Conservation (phyloP, 2,113 vertebrate species). For the Heterocephalus glaber region DNA sequence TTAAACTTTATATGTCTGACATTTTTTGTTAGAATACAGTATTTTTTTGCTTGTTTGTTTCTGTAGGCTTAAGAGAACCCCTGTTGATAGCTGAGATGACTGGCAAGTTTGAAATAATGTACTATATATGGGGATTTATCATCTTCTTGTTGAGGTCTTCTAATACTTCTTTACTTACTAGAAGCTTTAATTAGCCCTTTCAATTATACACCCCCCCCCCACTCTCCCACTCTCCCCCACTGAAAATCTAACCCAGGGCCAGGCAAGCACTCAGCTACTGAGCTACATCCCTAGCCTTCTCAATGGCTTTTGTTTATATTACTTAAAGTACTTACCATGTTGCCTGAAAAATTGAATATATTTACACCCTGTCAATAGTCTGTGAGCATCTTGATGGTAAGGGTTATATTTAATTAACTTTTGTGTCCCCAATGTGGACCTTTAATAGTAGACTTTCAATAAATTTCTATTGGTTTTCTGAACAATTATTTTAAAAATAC, state of each 20-base stretch:
- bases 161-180: not conserved
- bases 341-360: not conserved
- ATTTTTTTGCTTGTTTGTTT: constrained; percentile 34
- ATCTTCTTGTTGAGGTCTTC: constrained; percentile 9
- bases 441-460: not conserved
- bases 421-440: not conserved
- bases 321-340: not conserved
- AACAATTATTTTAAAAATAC: constrained; percentile 37
- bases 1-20: not conserved
- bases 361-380: not conserved
- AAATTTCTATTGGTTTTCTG: constrained; percentile 10
- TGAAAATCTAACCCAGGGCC: not conserved
- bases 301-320: constrained; percentile 27
- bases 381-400: not conserved
- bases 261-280: not conserved
- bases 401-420: not conserved
- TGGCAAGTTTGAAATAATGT: not conserved
- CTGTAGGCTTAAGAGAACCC: not conserved
- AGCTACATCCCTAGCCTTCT: not conserved
- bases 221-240: too few species aligned
- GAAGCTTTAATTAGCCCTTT: constrained; percentile 26
- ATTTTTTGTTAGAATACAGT: constrained; percentile 40
- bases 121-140: not conserved
- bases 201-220: not conserved
- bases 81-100: not conserved